These are phyloP conservation scores for Nemurella pictetii DNA, from an alignment of 2,888 invertebrate species.

Conservation along the genomic window DNA sequence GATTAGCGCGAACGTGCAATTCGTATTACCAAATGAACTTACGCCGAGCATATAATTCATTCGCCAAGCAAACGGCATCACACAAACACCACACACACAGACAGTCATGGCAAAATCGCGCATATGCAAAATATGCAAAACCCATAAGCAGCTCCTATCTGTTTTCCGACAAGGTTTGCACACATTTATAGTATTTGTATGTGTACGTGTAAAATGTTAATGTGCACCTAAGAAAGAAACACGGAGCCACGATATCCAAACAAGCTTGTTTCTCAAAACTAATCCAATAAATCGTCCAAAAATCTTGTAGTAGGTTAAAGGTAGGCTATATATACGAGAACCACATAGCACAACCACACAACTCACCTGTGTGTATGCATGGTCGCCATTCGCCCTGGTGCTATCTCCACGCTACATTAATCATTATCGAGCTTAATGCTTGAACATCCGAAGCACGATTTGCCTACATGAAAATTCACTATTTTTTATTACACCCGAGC, in stretches of 20 bases:
- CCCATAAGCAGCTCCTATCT: not conserved
- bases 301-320: not conserved
- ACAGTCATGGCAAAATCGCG: not conserved
- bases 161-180: not conserved
- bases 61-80: not conserved
- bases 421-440: not conserved
- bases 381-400: not conserved
- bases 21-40: not conserved
- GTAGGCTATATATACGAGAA: not conserved
- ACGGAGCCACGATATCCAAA: not conserved
- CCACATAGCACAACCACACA: not conserved
- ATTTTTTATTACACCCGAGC: conserved; percentile 24
- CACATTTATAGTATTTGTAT: not conserved
- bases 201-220: not conserved
- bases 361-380: too few relatives aligned
- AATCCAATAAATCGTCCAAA: not conserved
- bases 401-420: not conserved
- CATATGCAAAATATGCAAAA: not conserved
- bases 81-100: not conserved
- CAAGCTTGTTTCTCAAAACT: not conserved
- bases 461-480: conserved; percentile 19
- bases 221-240: not conserved
- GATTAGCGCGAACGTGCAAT: too few relatives aligned
- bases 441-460: not conserved
- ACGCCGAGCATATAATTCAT: not conserved